A percentile compares a stretch with the other conserved stretches of the same genome.
Evolutionary conservation across 1,140 invertebrate genomes (phyloP).

Genomic region (Pissodes strobi): DNA sequence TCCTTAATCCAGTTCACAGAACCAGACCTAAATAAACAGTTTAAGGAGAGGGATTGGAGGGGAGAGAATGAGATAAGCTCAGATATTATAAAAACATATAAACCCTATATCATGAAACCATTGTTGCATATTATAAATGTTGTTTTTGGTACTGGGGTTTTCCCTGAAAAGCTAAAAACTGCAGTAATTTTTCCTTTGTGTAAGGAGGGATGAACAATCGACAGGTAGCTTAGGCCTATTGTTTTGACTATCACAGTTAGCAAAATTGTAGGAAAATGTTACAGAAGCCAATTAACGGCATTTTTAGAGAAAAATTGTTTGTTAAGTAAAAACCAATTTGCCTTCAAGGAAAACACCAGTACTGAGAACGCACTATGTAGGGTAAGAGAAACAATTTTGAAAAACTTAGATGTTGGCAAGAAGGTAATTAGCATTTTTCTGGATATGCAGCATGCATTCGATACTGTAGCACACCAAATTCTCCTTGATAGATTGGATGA

Average conservation of each 20-base stretch:
- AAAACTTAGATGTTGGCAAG: neutral
- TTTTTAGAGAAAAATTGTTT: neutral
- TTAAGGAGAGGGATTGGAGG: neutral
- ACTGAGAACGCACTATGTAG: neutral
- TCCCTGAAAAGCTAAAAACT: neutral
- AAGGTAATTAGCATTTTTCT: slow-evolving; percentile 1
- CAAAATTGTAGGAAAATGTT: neutral
- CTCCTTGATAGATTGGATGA: neutral
- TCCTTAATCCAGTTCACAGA: neutral
- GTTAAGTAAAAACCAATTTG: neutral
- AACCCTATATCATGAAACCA: slow-evolving; percentile 4
- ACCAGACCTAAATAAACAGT: neutral
- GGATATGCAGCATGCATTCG: slow-evolving; percentile 2
- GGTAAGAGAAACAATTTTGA: neutral
- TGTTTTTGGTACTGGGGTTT: neutral
- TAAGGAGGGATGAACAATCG: neutral
- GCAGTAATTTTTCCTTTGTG: neutral
- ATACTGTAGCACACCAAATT: neutral
- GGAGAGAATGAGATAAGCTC: neutral
- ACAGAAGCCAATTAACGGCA: neutral
- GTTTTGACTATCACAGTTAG: neutral
- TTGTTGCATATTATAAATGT: neutral
- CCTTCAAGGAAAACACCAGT: neutral
- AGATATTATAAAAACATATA: neutral
- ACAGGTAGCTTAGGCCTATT: neutral